A percentile compares a stretch with the other conserved stretches of the same genome.
These are phyloP conservation scores for Caenorhabditis tropicalis DNA, from an alignment of 1,140 invertebrate genomes.

Conservation along the genomic window DNA sequence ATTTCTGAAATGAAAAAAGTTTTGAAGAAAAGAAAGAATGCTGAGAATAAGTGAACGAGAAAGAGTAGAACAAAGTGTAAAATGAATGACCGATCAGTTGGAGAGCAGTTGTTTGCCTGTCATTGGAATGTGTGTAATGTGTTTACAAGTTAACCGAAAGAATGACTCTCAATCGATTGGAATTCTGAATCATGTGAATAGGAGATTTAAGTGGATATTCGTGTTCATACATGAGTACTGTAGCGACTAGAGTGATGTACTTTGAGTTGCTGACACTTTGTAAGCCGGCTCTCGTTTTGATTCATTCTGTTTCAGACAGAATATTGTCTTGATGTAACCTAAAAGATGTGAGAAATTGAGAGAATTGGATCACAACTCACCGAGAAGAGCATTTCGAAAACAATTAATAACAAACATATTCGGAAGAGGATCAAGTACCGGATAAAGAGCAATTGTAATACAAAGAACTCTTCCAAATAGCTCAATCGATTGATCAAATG, in stretches of 20 bases:
- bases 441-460: background rate
- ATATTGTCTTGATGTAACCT: too few relatives aligned
- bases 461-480: background rate
- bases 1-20: background rate
- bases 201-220: too few relatives aligned
- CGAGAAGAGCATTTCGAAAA: background rate
- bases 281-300: too few relatives aligned
- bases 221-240: too few relatives aligned
- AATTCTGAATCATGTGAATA: background rate
- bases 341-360: too few relatives aligned
- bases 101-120: background rate
- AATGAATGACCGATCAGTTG: constrained; percentile 14
- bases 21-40: too few relatives aligned
- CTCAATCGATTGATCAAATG: background rate
- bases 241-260: too few relatives aligned
- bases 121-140: constrained; percentile 4
- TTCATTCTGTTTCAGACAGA: too few relatives aligned
- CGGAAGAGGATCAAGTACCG: background rate
- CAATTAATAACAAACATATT: background rate
- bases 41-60: background rate
- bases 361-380: too few relatives aligned
- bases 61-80: background rate
- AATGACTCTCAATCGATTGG: background rate
- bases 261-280: too few relatives aligned
- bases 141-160: constrained; percentile 8